Evolutionary conservation across 2,113 vertebrate species (phyloP).

Genomic region (Rhodinocichla rosea): DNA sequence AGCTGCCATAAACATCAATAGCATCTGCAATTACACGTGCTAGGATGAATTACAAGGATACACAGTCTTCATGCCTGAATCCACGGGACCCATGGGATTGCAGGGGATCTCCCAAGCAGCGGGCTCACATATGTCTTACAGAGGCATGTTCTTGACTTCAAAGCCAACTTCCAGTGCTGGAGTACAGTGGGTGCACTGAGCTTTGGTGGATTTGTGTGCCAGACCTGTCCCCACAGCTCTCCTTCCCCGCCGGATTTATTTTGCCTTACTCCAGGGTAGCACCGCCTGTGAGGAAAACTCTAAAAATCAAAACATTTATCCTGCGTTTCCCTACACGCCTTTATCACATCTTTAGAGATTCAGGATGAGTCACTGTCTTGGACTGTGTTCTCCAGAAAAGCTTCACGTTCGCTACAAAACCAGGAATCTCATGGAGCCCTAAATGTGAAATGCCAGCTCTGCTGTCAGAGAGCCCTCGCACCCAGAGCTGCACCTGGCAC

Average conservation of each 20-base stretch:
- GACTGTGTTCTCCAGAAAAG: neutral
- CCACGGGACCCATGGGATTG: neutral
- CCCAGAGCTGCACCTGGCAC: neutral
- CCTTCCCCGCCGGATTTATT: neutral
- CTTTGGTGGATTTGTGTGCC: neutral
- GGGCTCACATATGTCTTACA: fast-evolving
- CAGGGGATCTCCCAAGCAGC: neutral
- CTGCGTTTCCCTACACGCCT: neutral
- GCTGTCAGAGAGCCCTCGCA: neutral
- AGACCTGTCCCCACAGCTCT: neutral
- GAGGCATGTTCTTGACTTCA: neutral
- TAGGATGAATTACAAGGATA: neutral
- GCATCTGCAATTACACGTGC: neutral
- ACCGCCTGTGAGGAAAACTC: neutral
- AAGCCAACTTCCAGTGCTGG: neutral
- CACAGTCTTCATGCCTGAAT: neutral
- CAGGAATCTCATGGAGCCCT: neutral
- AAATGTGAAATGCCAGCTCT: neutral
- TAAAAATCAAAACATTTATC: conserved; percentile 52
- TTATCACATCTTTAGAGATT: neutral
- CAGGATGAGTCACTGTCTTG: conserved; percentile 30
- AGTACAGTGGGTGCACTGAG: neutral
- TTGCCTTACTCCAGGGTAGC: neutral
- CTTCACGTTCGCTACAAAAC: neutral
- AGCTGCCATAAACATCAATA: neutral